Evolutionary conservation across 2,888 invertebrate species (phyloP).

Genomic region (Hylaea fasciaria): DNA sequence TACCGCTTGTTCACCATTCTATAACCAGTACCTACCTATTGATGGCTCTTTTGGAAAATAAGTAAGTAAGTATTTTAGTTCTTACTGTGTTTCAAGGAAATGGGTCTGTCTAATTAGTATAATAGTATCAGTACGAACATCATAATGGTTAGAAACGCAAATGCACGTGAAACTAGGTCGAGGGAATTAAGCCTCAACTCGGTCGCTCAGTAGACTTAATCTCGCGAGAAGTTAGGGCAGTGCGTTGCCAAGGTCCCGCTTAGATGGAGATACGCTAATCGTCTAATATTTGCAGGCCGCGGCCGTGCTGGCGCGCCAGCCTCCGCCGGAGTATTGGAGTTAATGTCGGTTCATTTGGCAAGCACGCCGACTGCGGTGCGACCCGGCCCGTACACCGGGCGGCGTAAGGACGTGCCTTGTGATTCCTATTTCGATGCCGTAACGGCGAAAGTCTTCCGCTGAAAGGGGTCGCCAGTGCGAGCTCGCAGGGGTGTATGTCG

Average conservation of each 20-base stretch:
- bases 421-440: slow-evolving; percentile 10
- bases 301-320: slow-evolving; percentile 19
- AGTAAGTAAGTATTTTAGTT: no score
- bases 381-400: slow-evolving; percentile 17
- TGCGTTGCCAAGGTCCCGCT: slow-evolving; percentile 8
- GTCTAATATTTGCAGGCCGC: slow-evolving; percentile 31
- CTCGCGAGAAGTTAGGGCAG: not conserved
- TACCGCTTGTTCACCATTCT: not conserved
- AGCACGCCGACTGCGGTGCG: slow-evolving; percentile 30
- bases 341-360: slow-evolving; percentile 63
- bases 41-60: no score
- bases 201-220: slow-evolving; percentile 5
- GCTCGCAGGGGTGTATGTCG: slow-evolving; percentile 6
- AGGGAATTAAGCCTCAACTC: slow-evolving; percentile 3
- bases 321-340: slow-evolving; percentile 44
- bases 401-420: slow-evolving; percentile 13
- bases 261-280: slow-evolving; percentile 35
- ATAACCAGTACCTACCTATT: no score
- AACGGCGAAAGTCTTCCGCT: slow-evolving; percentile 8
- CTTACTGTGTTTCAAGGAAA: no score
- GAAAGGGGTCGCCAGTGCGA: not conserved
- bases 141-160: not conserved
- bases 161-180: not conserved
- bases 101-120: no score
- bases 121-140: no score